Conservation (phyloP, 2,797 vertebrate genomes). For the Botia almorhae region DNA sequence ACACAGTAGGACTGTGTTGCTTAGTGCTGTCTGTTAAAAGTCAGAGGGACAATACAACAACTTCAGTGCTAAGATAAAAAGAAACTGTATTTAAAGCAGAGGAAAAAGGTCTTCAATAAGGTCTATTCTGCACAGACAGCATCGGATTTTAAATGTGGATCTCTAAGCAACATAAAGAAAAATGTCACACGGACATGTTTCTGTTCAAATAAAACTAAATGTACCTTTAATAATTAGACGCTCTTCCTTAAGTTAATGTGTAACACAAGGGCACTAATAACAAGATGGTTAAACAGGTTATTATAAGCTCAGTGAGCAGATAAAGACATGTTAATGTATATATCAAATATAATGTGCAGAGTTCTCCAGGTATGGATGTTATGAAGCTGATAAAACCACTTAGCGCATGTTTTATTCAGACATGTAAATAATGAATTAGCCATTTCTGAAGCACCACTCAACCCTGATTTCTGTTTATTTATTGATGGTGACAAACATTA, state of each 20-base stretch:
- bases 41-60: constrained; percentile 50
- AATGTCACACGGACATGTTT: no score
- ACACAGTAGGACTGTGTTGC: constrained; percentile 54
- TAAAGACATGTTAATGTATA: not conserved
- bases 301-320: not conserved
- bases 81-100: constrained; percentile 1
- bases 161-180: no score
- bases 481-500: constrained; percentile 51
- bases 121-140: not conserved
- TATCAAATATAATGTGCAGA: not conserved
- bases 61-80: constrained; percentile 5
- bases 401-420: constrained; percentile 52
- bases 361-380: constrained; percentile 9
- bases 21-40: constrained; percentile 40
- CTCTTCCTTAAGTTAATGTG: no score
- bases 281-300: not conserved
- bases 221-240: not conserved
- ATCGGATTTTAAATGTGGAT: not conserved
- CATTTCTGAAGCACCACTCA: constrained; percentile 45
- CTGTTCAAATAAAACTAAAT: not conserved
- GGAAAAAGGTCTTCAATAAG: not conserved
- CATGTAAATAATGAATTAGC: constrained; percentile 52
- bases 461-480: constrained; percentile 45
- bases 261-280: not conserved
- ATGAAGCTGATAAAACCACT: constrained; percentile 30